Evolutionary conservation across 2,797 vertebrate genomes (phyloP), one percentile per base, ranked within the genome.

Genomic region (Ptychadena robeensis): DNA sequence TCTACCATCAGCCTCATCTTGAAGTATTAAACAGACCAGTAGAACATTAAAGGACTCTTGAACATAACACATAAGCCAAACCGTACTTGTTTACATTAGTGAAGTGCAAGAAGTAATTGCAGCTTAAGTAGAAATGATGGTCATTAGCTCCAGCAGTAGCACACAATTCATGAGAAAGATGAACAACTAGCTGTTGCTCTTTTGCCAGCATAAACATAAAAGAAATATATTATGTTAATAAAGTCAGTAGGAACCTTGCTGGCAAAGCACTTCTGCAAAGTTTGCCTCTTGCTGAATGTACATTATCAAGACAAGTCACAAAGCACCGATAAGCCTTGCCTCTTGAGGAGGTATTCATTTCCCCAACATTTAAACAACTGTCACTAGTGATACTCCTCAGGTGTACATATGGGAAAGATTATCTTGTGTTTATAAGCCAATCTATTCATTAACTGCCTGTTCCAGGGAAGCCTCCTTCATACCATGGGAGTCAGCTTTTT

Each of bases 381-480:
- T 94, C 94, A 94, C 87, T 91, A 91, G 90, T 94, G 94, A 94
- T 89, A 91, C 88, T 93, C 89, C 88, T 94, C 93, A 94, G 93
- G 94, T 94, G 92, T 90, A 91, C 93, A 93, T 93, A 93, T 93
- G 93, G 92, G 90, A 93, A 92, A 93, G 92, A 94, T 94, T 94
- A 94, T 90, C 91, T 81, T 79, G 84, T 93, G 93, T 94, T 94
- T 94, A 94, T 92, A 93, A 94, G 89, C 90, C 83, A 85, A 89
- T 87, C 89, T 91, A 89, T 90, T 93, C 91, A 91, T 93, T 92
- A 94, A 93, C 88, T 34, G 85, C 87, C 91, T 92, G 87, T 86
- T 90, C 83, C 86, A 87, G 91, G 88, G 90, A 88, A 94, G 90
- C 88, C 90, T 92, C 91, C 91, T 92, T 89, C 32, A 0, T 83